phyloP scores from a whole-genome alignment of 2,888 invertebrate genomes.

The Drosophila prolongata region DNA sequence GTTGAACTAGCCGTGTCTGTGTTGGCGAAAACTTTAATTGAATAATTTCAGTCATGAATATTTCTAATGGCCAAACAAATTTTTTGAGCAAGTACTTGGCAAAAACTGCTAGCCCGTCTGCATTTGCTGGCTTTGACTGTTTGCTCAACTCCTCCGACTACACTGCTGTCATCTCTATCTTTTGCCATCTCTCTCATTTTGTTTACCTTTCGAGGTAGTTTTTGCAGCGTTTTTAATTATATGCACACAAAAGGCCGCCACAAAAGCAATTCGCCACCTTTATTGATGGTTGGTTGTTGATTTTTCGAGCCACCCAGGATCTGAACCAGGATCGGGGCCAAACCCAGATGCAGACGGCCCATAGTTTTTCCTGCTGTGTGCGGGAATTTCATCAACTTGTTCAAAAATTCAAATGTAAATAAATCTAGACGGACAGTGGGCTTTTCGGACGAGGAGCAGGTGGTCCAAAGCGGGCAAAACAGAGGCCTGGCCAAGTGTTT shows the following conservation, averaged over 20 bases:
- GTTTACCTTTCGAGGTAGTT: slow-evolving; percentile 67
- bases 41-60: slow-evolving; percentile 78
- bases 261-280: slow-evolving; percentile 77
- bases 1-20: slow-evolving; percentile 11
- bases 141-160: slow-evolving; percentile 15
- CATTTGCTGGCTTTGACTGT: slow-evolving; percentile 36
- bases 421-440: slow-evolving; percentile 62
- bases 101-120: slow-evolving; percentile 38
- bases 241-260: slow-evolving; percentile 77
- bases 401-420: slow-evolving; percentile 81
- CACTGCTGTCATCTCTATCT: slow-evolving; percentile 24
- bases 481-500: slow-evolving; percentile 64
- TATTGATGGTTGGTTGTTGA: slow-evolving; percentile 70
- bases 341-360: slow-evolving; percentile 41
- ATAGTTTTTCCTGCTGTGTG: slow-evolving; percentile 66
- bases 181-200: slow-evolving; percentile 36
- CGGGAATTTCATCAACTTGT: slow-evolving; percentile 75
- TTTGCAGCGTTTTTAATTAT: slow-evolving; percentile 76
- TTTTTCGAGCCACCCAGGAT: slow-evolving; percentile 28
- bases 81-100: slow-evolving; percentile 70
- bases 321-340: slow-evolving; percentile 9
- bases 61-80: slow-evolving; percentile 79
- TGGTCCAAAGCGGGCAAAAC: slow-evolving; percentile 1
- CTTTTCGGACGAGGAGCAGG: not conserved
- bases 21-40: slow-evolving; percentile 71